phyloP scores from a whole-genome alignment of 2,888 invertebrate species.

The Ennomos erosarius region DNA sequence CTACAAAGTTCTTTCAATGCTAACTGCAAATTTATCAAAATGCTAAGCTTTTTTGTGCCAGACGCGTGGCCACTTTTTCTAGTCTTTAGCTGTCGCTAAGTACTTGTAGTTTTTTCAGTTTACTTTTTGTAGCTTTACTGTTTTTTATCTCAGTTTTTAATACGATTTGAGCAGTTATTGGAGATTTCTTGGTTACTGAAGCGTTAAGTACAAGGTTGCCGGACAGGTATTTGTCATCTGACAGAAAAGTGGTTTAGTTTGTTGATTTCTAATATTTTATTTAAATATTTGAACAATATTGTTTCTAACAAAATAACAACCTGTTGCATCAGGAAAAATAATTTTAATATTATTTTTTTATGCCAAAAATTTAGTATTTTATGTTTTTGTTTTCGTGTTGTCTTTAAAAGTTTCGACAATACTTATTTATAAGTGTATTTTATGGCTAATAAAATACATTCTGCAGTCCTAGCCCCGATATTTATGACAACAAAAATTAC shows the following conservation, averaged over 20 bases:
- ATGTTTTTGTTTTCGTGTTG: not conserved
- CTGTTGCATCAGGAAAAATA: too few species aligned
- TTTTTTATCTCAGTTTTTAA: slow-evolving; percentile 27
- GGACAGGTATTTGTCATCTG: slow-evolving; percentile 52
- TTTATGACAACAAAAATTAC: not conserved
- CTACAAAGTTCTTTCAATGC: slow-evolving; percentile 9
- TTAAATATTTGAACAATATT: slow-evolving; percentile 7
- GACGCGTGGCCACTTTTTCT: slow-evolving; percentile 41
- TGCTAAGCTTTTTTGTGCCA: slow-evolving; percentile 8
- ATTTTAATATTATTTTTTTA: not conserved
- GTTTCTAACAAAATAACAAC: too few species aligned
- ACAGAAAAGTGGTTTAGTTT: slow-evolving; percentile 29
- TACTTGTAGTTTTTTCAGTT: slow-evolving; percentile 35
- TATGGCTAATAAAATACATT: too few species aligned
- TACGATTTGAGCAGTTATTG: slow-evolving; percentile 50
- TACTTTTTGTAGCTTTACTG: slow-evolving; percentile 30
- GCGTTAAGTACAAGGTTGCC: slow-evolving; percentile 70
- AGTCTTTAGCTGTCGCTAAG: slow-evolving; percentile 41
- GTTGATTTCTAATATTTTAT: slow-evolving; percentile 26
- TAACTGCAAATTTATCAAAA: slow-evolving; percentile 18
- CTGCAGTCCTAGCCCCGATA: too few species aligned
- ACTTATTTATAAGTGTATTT: too few species aligned
- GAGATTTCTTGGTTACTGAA: slow-evolving; percentile 68
- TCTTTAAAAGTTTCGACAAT: too few species aligned
- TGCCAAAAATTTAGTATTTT: not conserved